Conservation (phyloP, 2,888 invertebrate genomes). For the Drosophila hamatofila region DNA sequence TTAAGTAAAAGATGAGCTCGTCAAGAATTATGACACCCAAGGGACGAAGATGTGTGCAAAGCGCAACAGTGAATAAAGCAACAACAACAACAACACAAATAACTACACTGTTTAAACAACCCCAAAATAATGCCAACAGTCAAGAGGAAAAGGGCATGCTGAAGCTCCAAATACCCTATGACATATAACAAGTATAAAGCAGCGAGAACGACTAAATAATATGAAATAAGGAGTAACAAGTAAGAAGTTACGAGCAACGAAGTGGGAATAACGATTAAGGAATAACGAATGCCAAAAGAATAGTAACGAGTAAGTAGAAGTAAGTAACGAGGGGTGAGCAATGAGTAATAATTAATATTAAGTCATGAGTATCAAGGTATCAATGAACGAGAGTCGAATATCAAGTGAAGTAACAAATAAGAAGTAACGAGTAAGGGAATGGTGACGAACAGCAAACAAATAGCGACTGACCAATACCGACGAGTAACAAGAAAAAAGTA, state of each 20-base stretch:
- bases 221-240: background rate
- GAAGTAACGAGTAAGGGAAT: background rate
- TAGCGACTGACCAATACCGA: background rate
- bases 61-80: slow-evolving; percentile 64
- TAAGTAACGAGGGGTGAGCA: background rate
- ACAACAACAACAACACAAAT: slow-evolving; percentile 31
- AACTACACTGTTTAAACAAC: slow-evolving; percentile 39
- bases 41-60: slow-evolving; percentile 79
- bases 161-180: slow-evolving; percentile 26
- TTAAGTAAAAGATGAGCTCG: slow-evolving; percentile 86
- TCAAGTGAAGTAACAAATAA: background rate
- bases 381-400: background rate
- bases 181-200: background rate
- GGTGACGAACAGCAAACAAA: no score
- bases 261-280: no score
- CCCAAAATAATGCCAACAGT: slow-evolving; percentile 37
- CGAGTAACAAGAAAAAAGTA: background rate
- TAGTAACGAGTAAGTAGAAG: background rate
- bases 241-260: background rate
- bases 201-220: background rate
- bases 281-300: background rate
- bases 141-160: background rate
- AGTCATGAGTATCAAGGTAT: background rate
- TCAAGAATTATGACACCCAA: slow-evolving; percentile 85
- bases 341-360: background rate